phyloP scores from a whole-genome alignment of 2,797 vertebrate genomes.

The Ataeniobius toweri region DNA sequence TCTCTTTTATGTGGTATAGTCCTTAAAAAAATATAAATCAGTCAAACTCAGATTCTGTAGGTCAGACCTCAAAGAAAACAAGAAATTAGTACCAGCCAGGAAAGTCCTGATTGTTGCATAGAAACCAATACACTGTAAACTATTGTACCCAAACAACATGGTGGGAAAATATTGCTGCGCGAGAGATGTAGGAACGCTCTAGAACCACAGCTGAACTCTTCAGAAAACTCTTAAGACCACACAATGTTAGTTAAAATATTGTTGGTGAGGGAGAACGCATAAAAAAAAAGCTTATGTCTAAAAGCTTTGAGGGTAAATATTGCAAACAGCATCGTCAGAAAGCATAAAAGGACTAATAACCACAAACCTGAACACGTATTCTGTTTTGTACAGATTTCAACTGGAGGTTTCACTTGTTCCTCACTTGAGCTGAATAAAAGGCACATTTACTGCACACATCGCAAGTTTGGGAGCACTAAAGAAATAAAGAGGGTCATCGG shows the following conservation, averaged over 20 bases:
- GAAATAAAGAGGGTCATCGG: slow-evolving; percentile 22
- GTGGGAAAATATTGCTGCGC: neutral
- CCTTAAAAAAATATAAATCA: too few species aligned
- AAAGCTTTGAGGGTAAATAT: neutral
- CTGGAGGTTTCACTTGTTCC: neutral
- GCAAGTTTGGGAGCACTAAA: neutral
- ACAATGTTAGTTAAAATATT: neutral
- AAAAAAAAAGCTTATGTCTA: neutral
- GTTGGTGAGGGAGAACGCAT: neutral
- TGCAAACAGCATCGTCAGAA: neutral
- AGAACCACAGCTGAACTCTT: neutral
- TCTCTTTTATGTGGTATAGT: too few species aligned
- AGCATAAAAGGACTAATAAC: neutral
- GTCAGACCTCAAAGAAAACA: neutral
- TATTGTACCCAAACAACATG: neutral
- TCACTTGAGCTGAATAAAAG: neutral
- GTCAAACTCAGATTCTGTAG: too few species aligned
- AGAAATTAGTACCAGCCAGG: neutral
- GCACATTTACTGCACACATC: neutral
- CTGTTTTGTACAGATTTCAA: neutral
- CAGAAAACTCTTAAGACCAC: neutral
- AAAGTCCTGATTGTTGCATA: neutral
- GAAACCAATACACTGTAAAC: neutral
- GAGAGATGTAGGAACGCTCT: neutral
- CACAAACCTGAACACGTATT: neutral